Evolutionary conservation across 2,888 invertebrate genomes (phyloP), one percentile per base, ranked within the genome.

Genomic region (Thereva unica): DNA sequence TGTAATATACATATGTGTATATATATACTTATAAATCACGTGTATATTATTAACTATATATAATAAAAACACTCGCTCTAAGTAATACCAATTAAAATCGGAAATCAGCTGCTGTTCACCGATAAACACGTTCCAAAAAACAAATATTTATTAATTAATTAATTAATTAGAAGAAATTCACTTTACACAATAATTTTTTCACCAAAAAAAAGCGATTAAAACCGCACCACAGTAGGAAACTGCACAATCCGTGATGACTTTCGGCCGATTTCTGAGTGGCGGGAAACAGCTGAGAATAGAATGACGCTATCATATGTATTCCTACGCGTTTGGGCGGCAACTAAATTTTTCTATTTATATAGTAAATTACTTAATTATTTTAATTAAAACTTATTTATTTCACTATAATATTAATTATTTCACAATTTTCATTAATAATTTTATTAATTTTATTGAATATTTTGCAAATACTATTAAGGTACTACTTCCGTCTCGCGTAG

Each of bases 281-380:
- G 86, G 86, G 86, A 87, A 87, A 86, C 86, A 86, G 86, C 86
- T 86, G 85, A 85, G 85, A 82, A 82, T 82, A 76, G 66, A 80
- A 78, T 77, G 81, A 82, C 80, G 81, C 81, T 80, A 77, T 76
- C 72, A 63, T 73, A 73, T 73, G 77, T 77, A 78, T 79, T 78
- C 78, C 75, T 81, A 78, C 82, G 79, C 80, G 35, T 42, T 68
- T 69, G 71, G 71, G 71, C 71, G 71, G 71, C 67, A 70, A 69
- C 71, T 65, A 55, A 44, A 49, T 52, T 10, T 59, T 52, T 12
- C 12, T 10, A 53, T 45, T 34, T 47, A 49, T 49, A 47, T n/a
- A 65, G 38, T 40, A 38, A 55, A 56, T 55, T 47, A 23, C 35
- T 9, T 6, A 35, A 54, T 54, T 44, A 53, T 64, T 54, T 37